Conservation (phyloP, 1,140 invertebrate genomes). For the Heterodera carotae region DNA sequence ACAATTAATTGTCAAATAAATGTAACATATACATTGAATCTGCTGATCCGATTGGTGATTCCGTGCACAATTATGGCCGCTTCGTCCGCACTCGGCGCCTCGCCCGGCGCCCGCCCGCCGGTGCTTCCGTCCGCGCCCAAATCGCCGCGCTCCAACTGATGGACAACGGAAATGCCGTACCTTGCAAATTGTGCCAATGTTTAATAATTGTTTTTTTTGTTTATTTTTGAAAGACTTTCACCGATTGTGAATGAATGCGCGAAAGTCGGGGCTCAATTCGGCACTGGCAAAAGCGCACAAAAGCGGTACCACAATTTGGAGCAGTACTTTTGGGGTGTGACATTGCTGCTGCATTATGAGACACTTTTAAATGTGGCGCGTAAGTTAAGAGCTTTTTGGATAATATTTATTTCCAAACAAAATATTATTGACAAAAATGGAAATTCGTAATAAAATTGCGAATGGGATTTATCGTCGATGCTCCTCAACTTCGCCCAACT, state of each 20-base stretch:
- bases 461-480: no score
- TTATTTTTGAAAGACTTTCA: background rate
- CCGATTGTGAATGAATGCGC: slow-evolving; percentile 48
- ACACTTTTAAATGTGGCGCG: no score
- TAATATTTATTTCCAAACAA: no score
- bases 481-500: background rate
- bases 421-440: no score
- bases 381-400: no score
- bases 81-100: slow-evolving; percentile 12
- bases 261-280: slow-evolving; percentile 43
- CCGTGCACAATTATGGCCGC: slow-evolving; percentile 53
- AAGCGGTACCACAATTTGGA: background rate
- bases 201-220: background rate
- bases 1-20: background rate
- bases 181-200: background rate
- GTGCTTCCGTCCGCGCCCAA: slow-evolving; percentile 50
- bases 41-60: slow-evolving; percentile 50
- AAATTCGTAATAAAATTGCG: no score
- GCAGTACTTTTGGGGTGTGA: background rate
- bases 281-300: background rate
- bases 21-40: slow-evolving; percentile 50
- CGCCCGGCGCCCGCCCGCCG: slow-evolving; percentile 31
- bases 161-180: slow-evolving; percentile 47
- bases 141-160: slow-evolving; percentile 47
- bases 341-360: no score